A percentile compares a stretch with the other conserved stretches of the same genome.
Evolutionary conservation across 37 sponge, comb jelly and placozoan genomes (phyloP).

Genomic region (Halichondria panicea): DNA sequence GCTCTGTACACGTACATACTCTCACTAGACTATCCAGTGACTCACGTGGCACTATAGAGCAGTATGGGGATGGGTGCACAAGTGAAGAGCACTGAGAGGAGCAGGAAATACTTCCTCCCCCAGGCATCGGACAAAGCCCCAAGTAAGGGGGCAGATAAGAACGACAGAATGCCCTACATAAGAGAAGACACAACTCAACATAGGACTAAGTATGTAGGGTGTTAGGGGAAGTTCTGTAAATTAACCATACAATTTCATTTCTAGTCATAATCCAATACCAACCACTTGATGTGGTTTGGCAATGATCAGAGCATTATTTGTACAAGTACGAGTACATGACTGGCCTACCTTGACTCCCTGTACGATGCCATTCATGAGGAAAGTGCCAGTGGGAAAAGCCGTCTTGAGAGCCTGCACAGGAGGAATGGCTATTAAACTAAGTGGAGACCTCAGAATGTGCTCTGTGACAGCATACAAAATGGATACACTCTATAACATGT

Average conservation of each 20-base stretch:
- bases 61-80: conserved; percentile 90
- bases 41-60: conserved; percentile 67
- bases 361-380: conserved; percentile 89
- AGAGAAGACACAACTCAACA: background rate
- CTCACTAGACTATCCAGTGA: background rate
- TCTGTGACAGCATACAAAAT: background rate
- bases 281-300: background rate
- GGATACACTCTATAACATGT: too few relatives aligned
- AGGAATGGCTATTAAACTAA: background rate
- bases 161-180: conserved; percentile 92
- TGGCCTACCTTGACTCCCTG: conserved; percentile 88
- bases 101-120: conserved; percentile 89
- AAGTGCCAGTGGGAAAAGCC: conserved; percentile 84
- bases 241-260: background rate
- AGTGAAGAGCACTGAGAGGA: conserved; percentile 86
- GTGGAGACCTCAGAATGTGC: background rate
- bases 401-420: conserved; percentile 51
- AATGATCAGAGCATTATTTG: background rate
- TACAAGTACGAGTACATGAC: too few relatives aligned
- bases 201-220: too few relatives aligned
- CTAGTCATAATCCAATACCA: background rate
- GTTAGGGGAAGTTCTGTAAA: background rate
- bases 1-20: too few relatives aligned
- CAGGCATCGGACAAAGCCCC: conserved; percentile 95
- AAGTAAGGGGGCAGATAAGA: conserved; percentile 86